A percentile compares a stretch with the other conserved stretches of the same genome.
phyloP scores from a whole-genome alignment of 2,113 vertebrate species.

The Tragelaphus scriptus region DNA sequence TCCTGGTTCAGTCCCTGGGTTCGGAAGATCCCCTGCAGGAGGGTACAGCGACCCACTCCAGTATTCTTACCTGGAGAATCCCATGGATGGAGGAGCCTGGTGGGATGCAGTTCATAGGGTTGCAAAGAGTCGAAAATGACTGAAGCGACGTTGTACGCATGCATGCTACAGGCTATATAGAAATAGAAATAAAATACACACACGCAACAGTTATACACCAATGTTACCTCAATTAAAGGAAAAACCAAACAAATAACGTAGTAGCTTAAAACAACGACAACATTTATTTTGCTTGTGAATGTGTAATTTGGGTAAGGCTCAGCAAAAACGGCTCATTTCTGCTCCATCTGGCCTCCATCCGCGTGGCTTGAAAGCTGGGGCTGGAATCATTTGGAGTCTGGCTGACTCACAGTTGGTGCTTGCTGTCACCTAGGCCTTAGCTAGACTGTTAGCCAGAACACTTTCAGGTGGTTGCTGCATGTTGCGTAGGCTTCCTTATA shows the following conservation, averaged over 20 bases:
- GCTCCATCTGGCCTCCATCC: background rate
- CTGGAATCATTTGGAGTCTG: background rate
- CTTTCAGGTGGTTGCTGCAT: background rate
- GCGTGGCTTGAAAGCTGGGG: background rate
- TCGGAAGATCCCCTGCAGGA: background rate
- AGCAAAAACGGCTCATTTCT: background rate
- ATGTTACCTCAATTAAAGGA: background rate
- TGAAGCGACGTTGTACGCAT: rapidly evolving
- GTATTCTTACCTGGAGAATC: background rate
- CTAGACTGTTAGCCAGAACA: background rate
- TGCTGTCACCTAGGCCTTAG: background rate
- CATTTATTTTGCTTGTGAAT: background rate
- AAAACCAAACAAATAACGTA: background rate
- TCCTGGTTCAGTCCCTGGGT: background rate
- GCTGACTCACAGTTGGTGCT: background rate
- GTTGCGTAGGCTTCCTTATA: background rate
- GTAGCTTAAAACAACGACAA: background rate
- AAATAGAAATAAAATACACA: background rate
- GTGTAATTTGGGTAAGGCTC: background rate
- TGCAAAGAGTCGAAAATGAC: background rate
- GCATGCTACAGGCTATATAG: background rate
- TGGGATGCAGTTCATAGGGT: background rate
- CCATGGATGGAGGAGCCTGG: background rate
- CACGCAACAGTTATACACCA: background rate
- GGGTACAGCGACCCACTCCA: background rate